A percentile compares a stretch with the other conserved stretches of the same genome.
phyloP scores from a whole-genome alignment of 2,797 vertebrate genomes.

The Ptychadena robeensis region DNA sequence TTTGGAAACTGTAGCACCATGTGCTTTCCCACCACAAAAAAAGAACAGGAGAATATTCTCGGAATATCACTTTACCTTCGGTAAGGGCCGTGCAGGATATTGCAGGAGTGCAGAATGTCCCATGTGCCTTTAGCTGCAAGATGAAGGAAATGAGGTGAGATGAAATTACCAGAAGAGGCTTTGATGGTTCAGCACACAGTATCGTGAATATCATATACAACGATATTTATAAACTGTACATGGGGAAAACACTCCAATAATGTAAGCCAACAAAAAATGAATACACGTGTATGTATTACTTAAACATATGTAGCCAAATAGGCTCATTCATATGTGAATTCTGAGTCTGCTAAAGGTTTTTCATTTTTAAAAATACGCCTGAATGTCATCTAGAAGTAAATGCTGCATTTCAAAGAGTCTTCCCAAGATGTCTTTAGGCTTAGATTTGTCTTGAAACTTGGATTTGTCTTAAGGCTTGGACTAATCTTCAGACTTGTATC shows the following conservation, averaged over 20 bases:
- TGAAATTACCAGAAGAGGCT: conserved; percentile 27
- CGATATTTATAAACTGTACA: background rate
- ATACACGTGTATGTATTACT: conserved; percentile 5
- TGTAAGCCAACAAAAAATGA: background rate
- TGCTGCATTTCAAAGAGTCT: background rate
- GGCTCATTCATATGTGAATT: conserved; percentile 6
- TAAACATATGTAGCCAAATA: background rate
- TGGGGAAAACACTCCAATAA: conserved; percentile 8
- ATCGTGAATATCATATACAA: conserved; percentile 4
- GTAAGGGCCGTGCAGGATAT: conserved; percentile 8
- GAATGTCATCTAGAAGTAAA: background rate
- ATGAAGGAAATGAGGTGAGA: conserved; percentile 45
- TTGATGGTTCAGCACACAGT: conserved; percentile 10
- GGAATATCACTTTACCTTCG: conserved; percentile 5
- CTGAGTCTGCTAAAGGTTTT: too few species aligned
- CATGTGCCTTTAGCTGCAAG: conserved; percentile 33
- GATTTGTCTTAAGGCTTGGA: too few species aligned
- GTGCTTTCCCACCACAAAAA: background rate
- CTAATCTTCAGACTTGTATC: too few species aligned
- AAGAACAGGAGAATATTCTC: background rate
- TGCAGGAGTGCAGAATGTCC: conserved; percentile 33
- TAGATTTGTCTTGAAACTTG: background rate
- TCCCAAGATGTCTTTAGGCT: background rate
- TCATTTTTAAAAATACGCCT: background rate
- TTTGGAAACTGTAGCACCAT: background rate